Base-by-base conservation (phyloP, 2,113 vertebrate species). In the Suncus etruscus region DNA sequence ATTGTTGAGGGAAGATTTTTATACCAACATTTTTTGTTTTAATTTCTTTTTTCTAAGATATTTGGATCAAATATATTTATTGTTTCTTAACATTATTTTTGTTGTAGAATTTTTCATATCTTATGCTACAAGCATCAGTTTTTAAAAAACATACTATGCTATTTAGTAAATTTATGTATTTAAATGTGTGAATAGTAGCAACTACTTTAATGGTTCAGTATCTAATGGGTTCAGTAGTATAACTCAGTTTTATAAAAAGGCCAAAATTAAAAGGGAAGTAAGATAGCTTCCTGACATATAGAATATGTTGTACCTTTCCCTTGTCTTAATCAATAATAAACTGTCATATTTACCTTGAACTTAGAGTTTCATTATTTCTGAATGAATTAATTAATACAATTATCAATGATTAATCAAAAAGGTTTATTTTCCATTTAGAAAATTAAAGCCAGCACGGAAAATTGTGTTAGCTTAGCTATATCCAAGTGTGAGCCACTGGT, bases 31-130 rank as follows among this genome's bases (percentile, higher is more conserved):
- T 93, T 18, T 82, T 83, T 75, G 76, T 29, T 80, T 89, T 73
- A 18, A 20, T 70, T 48, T 39, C 22, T 75, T 58, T 65, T 75
- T 47, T 16, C 24, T 25, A 61, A 82, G 75, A 75, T 61, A 72
- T 32, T 65, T 85, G 66, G 92, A 61, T 70, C 4, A 83, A 78
- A 15, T 66, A 10, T 66, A 27, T 83, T 95, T 32, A 85, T 77
- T 74, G 16, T 87, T 79, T 75, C 5, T 63, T 50, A 25, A 72
- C 18, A 87, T 84, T 25, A 5, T 76, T 70, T 66, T 45, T 27
- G 86, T 31, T 76, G 73, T 15, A 69, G 9, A 12, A 25, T 82
- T 87, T 87, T 16, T 74, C 22, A 92, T 70, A 69, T 45, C 8
- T 81, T 81, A 65, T n/a, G 84, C 2, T 2, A 66, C 0, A 22